These are phyloP conservation scores for Osmerus mordax DNA, from an alignment of 2,113 vertebrate genomes.

Conservation along the genomic window DNA sequence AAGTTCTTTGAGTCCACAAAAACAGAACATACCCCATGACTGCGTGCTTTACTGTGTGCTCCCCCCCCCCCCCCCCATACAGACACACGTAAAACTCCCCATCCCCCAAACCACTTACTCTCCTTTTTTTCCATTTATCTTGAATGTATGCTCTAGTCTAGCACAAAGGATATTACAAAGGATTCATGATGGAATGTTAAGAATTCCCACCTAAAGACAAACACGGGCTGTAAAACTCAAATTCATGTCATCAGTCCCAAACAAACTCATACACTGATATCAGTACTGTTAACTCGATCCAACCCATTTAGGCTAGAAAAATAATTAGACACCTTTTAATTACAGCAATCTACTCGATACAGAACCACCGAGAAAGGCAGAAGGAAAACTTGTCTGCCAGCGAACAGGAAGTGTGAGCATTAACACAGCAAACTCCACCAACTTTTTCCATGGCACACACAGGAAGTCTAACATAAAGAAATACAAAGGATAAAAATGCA, in stretches of 20 bases:
- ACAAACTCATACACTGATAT: background rate
- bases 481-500: slow-evolving; percentile 23
- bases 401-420: slow-evolving; percentile 42
- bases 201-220: background rate
- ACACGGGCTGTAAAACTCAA: background rate
- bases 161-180: slow-evolving; percentile 3
- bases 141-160: background rate
- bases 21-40: too few species aligned
- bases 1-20: too few species aligned
- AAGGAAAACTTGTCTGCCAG: background rate
- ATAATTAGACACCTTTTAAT: slow-evolving; percentile 19
- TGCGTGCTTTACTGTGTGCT: too few species aligned
- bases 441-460: slow-evolving; percentile 1
- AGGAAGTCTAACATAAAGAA: slow-evolving; percentile 34
- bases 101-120: background rate
- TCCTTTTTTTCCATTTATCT: background rate
- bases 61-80: too few species aligned
- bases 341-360: background rate
- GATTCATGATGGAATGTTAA: slow-evolving; percentile 1
- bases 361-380: slow-evolving; percentile 5
- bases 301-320: slow-evolving; percentile 2
- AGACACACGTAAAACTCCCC: background rate
- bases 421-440: slow-evolving; percentile 18
- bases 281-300: background rate
- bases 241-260: slow-evolving; percentile 2